These are phyloP conservation scores for Calosoma granatense DNA, from an alignment of 1,140 invertebrate genomes.

Conservation along the genomic window DNA sequence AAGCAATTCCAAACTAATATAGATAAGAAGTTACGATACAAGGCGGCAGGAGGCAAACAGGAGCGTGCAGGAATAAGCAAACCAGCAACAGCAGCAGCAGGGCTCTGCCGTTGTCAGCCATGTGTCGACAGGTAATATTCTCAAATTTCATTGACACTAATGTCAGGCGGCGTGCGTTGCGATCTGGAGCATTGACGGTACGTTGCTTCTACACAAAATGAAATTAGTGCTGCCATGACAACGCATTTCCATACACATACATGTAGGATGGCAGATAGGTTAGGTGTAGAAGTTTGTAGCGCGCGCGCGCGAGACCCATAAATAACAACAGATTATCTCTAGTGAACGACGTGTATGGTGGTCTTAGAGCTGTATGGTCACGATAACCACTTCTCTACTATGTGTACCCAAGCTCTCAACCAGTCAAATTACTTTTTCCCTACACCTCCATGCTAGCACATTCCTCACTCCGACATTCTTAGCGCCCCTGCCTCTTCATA, in stretches of 20 bases:
- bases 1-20: constrained; percentile 6
- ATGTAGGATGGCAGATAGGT: neutral
- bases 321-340: neutral
- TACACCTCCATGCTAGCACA: too few relatives aligned
- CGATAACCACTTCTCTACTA: too few relatives aligned
- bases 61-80: too few relatives aligned
- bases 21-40: constrained; percentile 2
- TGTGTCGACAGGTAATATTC: constrained; percentile 7
- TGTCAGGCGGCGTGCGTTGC: neutral
- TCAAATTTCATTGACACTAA: constrained; percentile 2
- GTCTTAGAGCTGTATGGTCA: neutral
- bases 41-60: neutral
- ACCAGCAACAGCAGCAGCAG: too few relatives aligned
- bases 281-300: too few relatives aligned
- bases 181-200: neutral
- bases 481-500: too few relatives aligned
- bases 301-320: neutral
- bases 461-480: too few relatives aligned
- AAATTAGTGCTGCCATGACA: neutral
- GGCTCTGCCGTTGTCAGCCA: neutral
- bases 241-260: neutral
- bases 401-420: too few relatives aligned
- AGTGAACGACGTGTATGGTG: neutral
- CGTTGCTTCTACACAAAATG: neutral
- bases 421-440: too few relatives aligned